Evolutionary conservation across 2,113 vertebrate genomes (phyloP).

Genomic region (Phaethon lepturus): DNA sequence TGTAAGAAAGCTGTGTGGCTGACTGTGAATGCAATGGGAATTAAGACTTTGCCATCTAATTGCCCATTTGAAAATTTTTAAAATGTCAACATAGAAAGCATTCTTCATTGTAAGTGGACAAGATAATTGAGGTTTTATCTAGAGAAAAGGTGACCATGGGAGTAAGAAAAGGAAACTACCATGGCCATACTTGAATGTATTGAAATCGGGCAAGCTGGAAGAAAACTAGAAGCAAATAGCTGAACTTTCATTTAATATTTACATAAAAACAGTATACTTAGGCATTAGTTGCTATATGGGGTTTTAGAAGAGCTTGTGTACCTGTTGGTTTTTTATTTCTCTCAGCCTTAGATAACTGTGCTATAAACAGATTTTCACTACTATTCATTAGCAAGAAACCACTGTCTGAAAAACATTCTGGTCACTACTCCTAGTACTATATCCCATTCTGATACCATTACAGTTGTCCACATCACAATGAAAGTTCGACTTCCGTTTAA

Average conservation of each 20-base stretch:
- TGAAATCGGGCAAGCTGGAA: not conserved
- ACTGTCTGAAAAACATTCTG: not conserved
- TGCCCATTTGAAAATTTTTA: not conserved
- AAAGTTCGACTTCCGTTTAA: not conserved
- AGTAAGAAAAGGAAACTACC: not conserved
- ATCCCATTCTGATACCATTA: not conserved
- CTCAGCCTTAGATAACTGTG: not conserved
- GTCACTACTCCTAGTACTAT: not conserved
- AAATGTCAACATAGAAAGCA: not conserved
- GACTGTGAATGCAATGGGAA: not conserved
- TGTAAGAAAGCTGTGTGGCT: not conserved
- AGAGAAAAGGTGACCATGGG: not conserved
- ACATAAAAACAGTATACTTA: not conserved
- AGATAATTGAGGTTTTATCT: not conserved
- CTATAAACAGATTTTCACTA: not conserved
- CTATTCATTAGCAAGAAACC: not conserved
- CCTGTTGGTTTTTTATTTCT: not conserved
- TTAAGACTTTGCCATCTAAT: not conserved
- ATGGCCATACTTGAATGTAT: not conserved
- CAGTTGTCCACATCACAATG: not conserved
- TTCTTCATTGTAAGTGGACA: not conserved
- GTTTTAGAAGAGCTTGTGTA: not conserved
- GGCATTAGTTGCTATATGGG: not conserved
- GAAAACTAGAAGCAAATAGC: not conserved
- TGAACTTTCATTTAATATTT: not conserved